A percentile compares a stretch with the other conserved stretches of the same genome.
Conservation (phyloP, 2,113 vertebrate species). For the Baryphthengus martii region DNA sequence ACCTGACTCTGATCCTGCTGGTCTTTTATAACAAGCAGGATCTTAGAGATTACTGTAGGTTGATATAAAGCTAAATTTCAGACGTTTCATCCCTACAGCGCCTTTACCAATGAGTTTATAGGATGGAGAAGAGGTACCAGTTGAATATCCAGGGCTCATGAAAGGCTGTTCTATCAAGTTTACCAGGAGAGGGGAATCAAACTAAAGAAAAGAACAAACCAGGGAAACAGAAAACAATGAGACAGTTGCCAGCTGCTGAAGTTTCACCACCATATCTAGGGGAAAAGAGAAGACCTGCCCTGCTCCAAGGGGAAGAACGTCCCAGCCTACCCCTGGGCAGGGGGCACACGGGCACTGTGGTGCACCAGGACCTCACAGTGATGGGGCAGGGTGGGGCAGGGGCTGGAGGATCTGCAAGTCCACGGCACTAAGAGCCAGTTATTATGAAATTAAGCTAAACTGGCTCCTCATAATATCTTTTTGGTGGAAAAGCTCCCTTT, state of each 20-base stretch:
- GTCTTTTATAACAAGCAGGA: background rate
- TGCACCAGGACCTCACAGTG: background rate
- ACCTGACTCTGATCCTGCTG: background rate
- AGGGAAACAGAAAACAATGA: background rate
- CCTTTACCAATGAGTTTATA: background rate
- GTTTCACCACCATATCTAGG: background rate
- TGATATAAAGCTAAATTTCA: background rate
- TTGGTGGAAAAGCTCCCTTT: background rate
- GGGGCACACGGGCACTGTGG: accelerated
- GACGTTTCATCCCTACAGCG: background rate
- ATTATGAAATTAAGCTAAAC: background rate
- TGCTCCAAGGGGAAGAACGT: accelerated
- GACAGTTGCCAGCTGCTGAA: background rate
- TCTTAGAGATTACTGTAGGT: background rate
- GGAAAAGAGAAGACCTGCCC: background rate
- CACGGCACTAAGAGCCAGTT: background rate
- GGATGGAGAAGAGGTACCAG: background rate
- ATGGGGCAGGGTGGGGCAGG: background rate
- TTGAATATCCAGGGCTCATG: background rate
- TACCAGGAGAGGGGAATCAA: accelerated
- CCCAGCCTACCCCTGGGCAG: background rate
- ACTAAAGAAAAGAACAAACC: no score
- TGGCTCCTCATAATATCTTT: background rate
- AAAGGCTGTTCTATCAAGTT: background rate
- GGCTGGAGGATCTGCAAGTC: background rate